Percentiles rank a stretch among this genome's conserved stretches.
phyloP scores from a whole-genome alignment of 2,797 vertebrate genomes.

The Decapterus maruadsi region DNA sequence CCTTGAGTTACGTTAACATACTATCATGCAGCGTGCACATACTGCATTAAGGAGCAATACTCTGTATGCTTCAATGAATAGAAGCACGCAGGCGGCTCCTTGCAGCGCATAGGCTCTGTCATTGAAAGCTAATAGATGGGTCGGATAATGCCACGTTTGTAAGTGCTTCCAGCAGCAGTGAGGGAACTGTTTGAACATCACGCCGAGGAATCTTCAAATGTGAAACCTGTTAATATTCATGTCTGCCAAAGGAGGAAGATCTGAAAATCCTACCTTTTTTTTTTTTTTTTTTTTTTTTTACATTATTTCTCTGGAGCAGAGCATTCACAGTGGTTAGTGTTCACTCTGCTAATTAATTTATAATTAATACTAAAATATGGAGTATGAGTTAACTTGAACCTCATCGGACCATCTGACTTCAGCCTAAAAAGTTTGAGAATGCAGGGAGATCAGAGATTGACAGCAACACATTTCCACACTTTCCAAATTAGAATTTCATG shows the following conservation, averaged over 20 bases:
- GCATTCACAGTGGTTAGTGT: neutral
- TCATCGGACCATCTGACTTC: neutral
- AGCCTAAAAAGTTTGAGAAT: neutral
- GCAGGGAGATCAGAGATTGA: neutral
- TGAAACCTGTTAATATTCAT: slow-evolving; percentile 18
- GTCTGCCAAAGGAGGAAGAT: slow-evolving; percentile 15
- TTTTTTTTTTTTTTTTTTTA: neutral
- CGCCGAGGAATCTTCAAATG: slow-evolving; percentile 28
- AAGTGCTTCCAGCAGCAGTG: slow-evolving; percentile 6
- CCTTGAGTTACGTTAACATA: neutral
- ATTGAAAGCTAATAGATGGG: slow-evolving; percentile 20
- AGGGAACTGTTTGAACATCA: slow-evolving; percentile 30
- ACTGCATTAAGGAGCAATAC: slow-evolving; percentile 10
- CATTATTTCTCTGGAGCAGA: neutral
- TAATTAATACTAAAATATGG: slow-evolving; percentile 22
- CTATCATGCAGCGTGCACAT: neutral
- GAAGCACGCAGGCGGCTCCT: neutral
- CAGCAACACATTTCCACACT: neutral
- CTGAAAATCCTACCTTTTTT: neutral
- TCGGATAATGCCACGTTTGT: slow-evolving; percentile 2
- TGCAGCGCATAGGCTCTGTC: neutral
- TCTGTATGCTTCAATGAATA: neutral
- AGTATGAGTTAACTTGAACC: slow-evolving; percentile 2
- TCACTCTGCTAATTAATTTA: neutral
- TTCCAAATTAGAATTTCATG: neutral